These are phyloP conservation scores for Haliclona indistincta DNA, from an alignment of 37 sponge, comb jelly and placozoan genomes.

Conservation along the genomic window DNA sequence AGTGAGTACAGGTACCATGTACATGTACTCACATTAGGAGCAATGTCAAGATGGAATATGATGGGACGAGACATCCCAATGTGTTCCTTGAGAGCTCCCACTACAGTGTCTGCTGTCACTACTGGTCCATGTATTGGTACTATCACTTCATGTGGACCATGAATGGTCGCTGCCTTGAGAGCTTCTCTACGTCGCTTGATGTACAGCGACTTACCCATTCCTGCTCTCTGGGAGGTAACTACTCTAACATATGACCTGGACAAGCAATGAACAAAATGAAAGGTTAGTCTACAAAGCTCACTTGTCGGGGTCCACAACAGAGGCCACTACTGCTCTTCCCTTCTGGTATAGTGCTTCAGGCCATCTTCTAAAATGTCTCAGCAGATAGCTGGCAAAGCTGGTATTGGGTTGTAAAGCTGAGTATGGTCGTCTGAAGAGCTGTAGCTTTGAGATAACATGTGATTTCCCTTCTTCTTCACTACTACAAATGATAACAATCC, in stretches of 20 bases:
- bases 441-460: conserved; percentile 48
- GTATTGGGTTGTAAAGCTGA: background rate
- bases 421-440: background rate
- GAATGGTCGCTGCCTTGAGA: background rate
- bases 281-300: background rate
- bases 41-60: background rate
- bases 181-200: background rate
- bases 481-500: conserved; percentile 54
- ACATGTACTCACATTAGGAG: background rate
- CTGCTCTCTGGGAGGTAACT: background rate
- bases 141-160: background rate
- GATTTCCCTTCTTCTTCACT: conserved; percentile 40
- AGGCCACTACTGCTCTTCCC: background rate
- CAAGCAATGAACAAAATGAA: no score
- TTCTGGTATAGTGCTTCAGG: background rate
- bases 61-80: background rate
- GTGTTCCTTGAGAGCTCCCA: background rate
- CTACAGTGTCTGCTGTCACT: background rate
- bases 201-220: background rate
- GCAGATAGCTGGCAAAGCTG: conserved; percentile 17
- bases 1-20: no score
- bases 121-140: conserved; percentile 6
- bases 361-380: background rate
- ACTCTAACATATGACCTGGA: background rate
- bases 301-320: conserved; percentile 37